Conservation (phyloP, 2,888 invertebrate genomes). For the Lydus trimaculatus region DNA sequence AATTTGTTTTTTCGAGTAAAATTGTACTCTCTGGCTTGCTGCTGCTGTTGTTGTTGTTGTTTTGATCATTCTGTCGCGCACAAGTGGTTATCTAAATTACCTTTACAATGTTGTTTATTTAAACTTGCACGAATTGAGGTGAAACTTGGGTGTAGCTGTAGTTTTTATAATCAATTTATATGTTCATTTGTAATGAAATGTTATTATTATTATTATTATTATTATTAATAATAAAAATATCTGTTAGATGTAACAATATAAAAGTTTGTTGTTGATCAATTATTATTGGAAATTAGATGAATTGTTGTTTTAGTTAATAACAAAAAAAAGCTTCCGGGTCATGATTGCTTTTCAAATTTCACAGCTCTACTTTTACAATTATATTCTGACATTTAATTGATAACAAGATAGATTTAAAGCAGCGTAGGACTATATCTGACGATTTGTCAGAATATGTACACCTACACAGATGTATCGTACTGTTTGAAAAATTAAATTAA, state of each 20-base stretch:
- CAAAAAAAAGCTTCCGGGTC: too few species aligned
- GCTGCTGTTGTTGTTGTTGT: too few species aligned
- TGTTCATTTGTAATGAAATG: neutral
- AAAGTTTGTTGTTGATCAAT: neutral
- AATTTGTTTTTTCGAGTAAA: neutral
- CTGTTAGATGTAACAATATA: neutral
- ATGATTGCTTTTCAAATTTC: neutral
- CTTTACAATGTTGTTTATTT: conserved; percentile 2
- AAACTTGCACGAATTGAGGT: neutral
- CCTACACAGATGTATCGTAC: neutral
- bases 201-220: neutral
- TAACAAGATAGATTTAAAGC: neutral
- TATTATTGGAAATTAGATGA: too few species aligned
- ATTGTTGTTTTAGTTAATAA: too few species aligned
- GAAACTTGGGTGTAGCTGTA: neutral
- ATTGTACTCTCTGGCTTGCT: too few species aligned
- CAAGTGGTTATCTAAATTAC: neutral
- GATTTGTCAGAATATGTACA: neutral
- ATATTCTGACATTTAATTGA: neutral
- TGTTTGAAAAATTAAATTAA: conserved; percentile 4
- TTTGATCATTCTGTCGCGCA: neutral
- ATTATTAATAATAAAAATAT: too few species aligned
- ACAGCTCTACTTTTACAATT: neutral
- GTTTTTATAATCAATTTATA: neutral
- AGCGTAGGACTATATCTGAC: neutral